phyloP scores from a whole-genome alignment of 2,113 vertebrate species.

The Epinephelus fuscoguttatus region DNA sequence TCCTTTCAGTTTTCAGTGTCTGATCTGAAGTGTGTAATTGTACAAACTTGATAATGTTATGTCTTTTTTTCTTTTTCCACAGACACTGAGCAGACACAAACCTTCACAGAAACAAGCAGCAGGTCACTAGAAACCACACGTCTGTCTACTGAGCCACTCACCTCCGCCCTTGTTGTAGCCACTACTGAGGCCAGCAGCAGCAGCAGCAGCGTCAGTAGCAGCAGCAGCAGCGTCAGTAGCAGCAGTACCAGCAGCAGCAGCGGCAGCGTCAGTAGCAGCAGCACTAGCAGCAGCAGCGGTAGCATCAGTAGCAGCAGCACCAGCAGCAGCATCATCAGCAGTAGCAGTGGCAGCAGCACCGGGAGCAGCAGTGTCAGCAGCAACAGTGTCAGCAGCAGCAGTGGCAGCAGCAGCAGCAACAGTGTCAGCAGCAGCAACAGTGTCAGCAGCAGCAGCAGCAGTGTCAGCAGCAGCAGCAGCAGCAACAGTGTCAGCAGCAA shows the following conservation, averaged over 20 bases:
- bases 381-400: background rate
- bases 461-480: background rate
- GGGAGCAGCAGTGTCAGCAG: background rate
- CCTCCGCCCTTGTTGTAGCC: conserved; percentile 54
- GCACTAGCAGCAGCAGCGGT: background rate
- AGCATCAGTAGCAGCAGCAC: background rate
- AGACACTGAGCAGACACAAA: conserved; percentile 69
- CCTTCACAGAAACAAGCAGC: conserved; percentile 63
- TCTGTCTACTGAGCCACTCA: conserved; percentile 64
- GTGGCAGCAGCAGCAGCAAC: conserved; percentile 2
- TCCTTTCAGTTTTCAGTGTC: background rate
- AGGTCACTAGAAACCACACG: conserved; percentile 34
- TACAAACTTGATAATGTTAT: background rate
- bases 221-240: background rate
- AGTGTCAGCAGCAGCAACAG: background rate
- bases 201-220: no score
- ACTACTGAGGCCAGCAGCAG: conserved; percentile 62
- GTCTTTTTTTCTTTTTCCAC: conserved; percentile 28
- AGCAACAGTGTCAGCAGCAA: background rate
- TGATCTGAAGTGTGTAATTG: background rate
- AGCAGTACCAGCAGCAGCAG: conserved; percentile 8
- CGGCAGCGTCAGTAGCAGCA: background rate
- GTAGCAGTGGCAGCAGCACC: background rate
- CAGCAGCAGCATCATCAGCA: no score
- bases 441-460: background rate